Evolutionary conservation across 2,113 vertebrate species (phyloP).

Genomic region (Bufo bufo): DNA sequence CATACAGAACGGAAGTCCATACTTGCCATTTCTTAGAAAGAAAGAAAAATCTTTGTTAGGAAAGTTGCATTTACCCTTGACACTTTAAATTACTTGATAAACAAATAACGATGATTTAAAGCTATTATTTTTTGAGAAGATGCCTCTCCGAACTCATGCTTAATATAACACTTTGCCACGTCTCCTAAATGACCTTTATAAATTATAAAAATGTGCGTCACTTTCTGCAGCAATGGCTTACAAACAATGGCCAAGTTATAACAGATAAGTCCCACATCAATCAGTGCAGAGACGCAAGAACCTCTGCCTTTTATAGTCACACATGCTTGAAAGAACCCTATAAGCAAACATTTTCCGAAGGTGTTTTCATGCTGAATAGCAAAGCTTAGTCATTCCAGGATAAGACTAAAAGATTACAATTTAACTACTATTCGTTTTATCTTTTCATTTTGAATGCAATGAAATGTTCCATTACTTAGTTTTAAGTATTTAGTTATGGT

Average conservation of each 20-base stretch:
- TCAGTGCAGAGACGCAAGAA: constrained; percentile 10
- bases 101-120: background rate
- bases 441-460: background rate
- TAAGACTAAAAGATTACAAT: constrained; percentile 1
- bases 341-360: constrained; percentile 11
- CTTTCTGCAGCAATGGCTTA: background rate
- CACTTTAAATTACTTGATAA: background rate
- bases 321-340: background rate
- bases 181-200: constrained; percentile 24
- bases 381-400: background rate
- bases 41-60: background rate
- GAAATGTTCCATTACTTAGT: background rate
- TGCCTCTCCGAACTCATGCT: background rate
- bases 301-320: constrained; percentile 40
- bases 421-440: background rate
- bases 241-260: constrained; percentile 2
- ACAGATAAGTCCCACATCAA: constrained; percentile 36
- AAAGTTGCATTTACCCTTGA: background rate
- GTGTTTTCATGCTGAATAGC: constrained; percentile 2
- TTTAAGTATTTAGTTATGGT: constrained; percentile 11
- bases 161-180: background rate
- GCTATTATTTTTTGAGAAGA: background rate
- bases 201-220: background rate
- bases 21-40: too few relatives aligned
- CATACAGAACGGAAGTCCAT: too few relatives aligned